Percentiles rank a stretch among this genome's conserved stretches.
Conservation (phyloP, 1,140 invertebrate species). For the Dolichoris vasculosae region DNA sequence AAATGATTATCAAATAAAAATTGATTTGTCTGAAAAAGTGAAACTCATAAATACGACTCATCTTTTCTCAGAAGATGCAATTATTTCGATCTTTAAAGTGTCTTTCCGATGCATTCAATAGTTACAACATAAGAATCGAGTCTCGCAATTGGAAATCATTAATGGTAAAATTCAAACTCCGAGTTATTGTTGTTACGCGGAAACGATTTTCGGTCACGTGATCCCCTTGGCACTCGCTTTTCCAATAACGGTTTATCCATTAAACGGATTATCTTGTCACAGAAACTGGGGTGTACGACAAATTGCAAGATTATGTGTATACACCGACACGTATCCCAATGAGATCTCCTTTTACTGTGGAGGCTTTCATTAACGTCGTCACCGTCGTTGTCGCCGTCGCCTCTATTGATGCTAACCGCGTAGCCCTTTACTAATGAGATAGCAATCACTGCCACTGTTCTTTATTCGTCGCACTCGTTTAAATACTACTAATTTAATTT, state of each 20-base stretch:
- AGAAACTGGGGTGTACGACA: neutral
- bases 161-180: neutral
- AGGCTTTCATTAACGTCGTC: conserved; percentile 39
- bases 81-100: neutral
- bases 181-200: neutral
- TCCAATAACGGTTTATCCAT: conserved; percentile 5
- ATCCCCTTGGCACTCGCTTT: neutral
- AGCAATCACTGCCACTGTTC: conserved; percentile 47
- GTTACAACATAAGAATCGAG: neutral
- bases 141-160: conserved; percentile 6
- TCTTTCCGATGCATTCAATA: neutral
- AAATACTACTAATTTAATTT: conserved; percentile 61
- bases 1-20: neutral
- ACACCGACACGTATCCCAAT: neutral
- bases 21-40: neutral
- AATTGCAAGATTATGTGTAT: conserved; percentile 21
- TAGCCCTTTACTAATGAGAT: conserved; percentile 51
- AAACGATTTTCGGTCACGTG: conserved; percentile 31
- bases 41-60: neutral
- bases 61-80: neutral
- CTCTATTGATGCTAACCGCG: neutral
- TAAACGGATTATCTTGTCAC: conserved; percentile 20
- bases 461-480: conserved; percentile 39
- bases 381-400: neutral
- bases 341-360: conserved; percentile 21